Evolutionary conservation across 35 echinoderm and acorn worm species (phyloP), one percentile per base, ranked within the genome.

Genomic region (Heliocidaris erythrogramma): DNA sequence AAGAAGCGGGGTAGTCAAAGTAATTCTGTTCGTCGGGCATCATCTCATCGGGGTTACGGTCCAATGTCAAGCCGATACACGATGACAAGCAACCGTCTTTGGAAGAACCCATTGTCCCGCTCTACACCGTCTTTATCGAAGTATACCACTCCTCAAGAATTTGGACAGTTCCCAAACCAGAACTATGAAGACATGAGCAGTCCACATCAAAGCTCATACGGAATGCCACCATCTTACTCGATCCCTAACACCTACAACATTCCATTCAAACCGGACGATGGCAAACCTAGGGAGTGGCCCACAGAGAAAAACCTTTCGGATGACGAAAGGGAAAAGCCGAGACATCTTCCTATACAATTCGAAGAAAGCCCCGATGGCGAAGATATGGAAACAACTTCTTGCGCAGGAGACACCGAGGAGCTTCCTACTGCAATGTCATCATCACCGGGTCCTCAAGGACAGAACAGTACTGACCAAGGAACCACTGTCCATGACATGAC

Each of bases 171-270:
- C 65, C 27, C 65, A 7, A 78, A 27, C 21, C 65, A 78, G 65
- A 78, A 78, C 65, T 78, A 78, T 78, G 65, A 78, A 78, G 65
- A n/a, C 65, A 78, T 78, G 65, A 78, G 18, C 65, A 78, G 65
- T 78, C 65, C 65, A 24, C 21, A 78, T 27, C 14, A 78, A n/a
- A 78, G 65, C 65, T 78, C 27, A 60, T 18, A 60, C 18, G 59
- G 59, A 2, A 60, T 60, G 59, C 59, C 59, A 14, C 18, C 59
- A 60, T 18, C 18, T 9, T 18, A 60, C 18, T 18, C 65, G 0
- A 78, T 78, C 65, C 27, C 65, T 78, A 78, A 78, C 8, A 78
- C 65, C 18, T 78, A 78, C 18, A 78, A 24, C 27, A 2, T 78
- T 78, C 65, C 65, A 3, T 78, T 18, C 8, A 21, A 78, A 78